Evolutionary conservation across 2,888 invertebrate genomes (phyloP), one percentile per base, ranked within the genome.

Genomic region (Xanthostigma xanthostigma): DNA sequence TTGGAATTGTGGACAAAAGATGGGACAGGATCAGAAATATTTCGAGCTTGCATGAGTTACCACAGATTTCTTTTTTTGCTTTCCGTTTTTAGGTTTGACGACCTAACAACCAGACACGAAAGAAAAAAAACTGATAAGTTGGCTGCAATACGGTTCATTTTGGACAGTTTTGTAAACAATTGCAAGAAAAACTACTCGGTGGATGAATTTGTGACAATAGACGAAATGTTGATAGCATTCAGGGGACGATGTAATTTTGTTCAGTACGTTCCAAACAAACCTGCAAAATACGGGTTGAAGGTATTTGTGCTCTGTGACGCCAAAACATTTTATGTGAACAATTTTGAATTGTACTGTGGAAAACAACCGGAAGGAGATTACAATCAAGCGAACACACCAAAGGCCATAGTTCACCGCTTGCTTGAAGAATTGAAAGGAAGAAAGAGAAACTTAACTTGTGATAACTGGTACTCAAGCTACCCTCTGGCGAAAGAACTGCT

Each of bases 21-120:
- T 50, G 56, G 53, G 13, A 55, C 55, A 14, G 54, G 54, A 36
- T 50, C 46, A 38, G 55, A 55, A 45, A 55, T 57, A 47, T 56
- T 54, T 51, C 17, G 55, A 49, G 38, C 38, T 3, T 38, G 38
- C 5, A 38, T 38, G 38, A n/a, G n/a, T 38, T 3, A n/a, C 2
- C 2, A 38, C 12, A 2, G 38, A 41, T 52, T 53, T 45, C 40
- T 51, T 17, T 55, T 54, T 51, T 49, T 55, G 36, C 48, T 54
- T 8, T 17, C 40, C 38, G 49, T 36, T 36, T 37, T 53, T 4
- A 45, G 49, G 38, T 50, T 46, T 50, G 53, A 51, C 35, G 45
- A 54, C 34, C 48, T 49, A 45, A 45, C 2, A 5, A 48, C 47
- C 10, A 48, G 50, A 12, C 2, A 12, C 2, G 45, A 13, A 6